Evolutionary conservation across 1,140 invertebrate genomes (phyloP).

Genomic region (Philopotamus ludificatus): DNA sequence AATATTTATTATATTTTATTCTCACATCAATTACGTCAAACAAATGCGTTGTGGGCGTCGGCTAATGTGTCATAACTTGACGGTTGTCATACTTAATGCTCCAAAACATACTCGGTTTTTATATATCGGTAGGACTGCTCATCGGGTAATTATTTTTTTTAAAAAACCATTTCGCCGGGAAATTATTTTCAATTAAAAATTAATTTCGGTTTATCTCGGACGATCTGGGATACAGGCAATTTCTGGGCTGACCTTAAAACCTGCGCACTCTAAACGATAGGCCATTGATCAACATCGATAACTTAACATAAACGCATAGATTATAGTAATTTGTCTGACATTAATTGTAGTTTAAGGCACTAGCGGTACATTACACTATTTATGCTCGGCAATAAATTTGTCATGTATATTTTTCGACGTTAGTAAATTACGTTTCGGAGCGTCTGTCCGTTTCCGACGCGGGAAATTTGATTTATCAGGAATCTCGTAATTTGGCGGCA

Average conservation of each 20-base stretch:
- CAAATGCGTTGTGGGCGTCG: conserved; percentile 10
- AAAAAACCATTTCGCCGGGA: too few species aligned
- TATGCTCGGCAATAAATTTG: conserved; percentile 1
- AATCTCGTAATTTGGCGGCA: too few species aligned
- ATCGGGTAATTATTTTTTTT: not conserved
- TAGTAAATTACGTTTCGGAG: not conserved
- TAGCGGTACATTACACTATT: not conserved
- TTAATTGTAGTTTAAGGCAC: not conserved
- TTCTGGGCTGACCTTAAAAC: too few species aligned
- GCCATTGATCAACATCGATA: conserved; percentile 2
- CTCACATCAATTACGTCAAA: conserved; percentile 8
- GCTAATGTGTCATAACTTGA: conserved; percentile 17
- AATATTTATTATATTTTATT: too few species aligned
- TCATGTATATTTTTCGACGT: not conserved
- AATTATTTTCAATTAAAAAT: too few species aligned
- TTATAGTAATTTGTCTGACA: conserved; percentile 5
- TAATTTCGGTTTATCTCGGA: too few species aligned
- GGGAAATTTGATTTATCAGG: too few species aligned
- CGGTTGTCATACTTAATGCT: not conserved
- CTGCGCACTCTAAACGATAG: not conserved
- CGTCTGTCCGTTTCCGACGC: not conserved
- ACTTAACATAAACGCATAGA: conserved; percentile 5
- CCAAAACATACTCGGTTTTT: not conserved
- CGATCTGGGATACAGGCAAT: too few species aligned
- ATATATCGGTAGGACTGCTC: not conserved